phyloP scores from a whole-genome alignment of 2,113 vertebrate genomes.

The human region GRCh38 chr1:237089501-237090000 shows the following conservation, averaged over 20 bases:
- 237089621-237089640: background rate
- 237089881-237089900: too few relatives aligned
- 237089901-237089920: too few relatives aligned
- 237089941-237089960: too few relatives aligned
- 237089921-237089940: too few relatives aligned
- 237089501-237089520: background rate
- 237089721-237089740: background rate
- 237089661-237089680: background rate
- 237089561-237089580: background rate
- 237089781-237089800: background rate
- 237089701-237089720: background rate
- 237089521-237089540: background rate
- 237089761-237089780: background rate
- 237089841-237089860: background rate
- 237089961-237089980: too few relatives aligned
- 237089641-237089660: background rate
- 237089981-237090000: too few relatives aligned
- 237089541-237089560: background rate
- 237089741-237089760: background rate
- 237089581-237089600: background rate
- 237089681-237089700: background rate
- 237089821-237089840: background rate
- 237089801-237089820: background rate
- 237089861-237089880: background rate
- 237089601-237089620: background rate